A percentile compares a stretch with the other conserved stretches of the same genome.
Evolutionary conservation across 2,888 invertebrate species (phyloP).

Genomic region (Phengaris arion): DNA sequence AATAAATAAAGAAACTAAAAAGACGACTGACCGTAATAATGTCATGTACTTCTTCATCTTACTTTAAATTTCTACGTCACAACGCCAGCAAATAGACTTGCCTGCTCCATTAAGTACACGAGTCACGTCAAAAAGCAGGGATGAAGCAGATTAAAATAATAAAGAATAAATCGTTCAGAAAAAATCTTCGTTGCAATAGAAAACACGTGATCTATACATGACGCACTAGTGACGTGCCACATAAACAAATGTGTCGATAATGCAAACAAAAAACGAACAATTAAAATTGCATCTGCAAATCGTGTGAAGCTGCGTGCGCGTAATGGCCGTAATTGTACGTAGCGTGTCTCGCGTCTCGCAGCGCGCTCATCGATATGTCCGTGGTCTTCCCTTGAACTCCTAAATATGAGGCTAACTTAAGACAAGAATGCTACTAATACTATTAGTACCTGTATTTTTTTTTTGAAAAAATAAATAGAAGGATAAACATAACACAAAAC

Average conservation of each 20-base stretch:
- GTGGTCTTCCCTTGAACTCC: conserved; percentile 19
- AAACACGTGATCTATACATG: neutral
- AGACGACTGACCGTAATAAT: too few relatives aligned
- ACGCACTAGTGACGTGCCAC: neutral
- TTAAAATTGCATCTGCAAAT: conserved; percentile 21
- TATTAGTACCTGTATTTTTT: neutral
- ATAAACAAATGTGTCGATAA: conserved; percentile 18
- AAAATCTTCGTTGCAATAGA: neutral
- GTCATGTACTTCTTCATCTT: too few relatives aligned
- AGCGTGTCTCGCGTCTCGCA: conserved; percentile 9
- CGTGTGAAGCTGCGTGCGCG: conserved; percentile 25
- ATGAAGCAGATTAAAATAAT: neutral
- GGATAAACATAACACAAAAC: neutral
- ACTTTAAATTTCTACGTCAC: too few relatives aligned
- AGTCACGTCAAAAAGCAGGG: neutral
- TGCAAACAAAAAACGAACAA: conserved; percentile 14
- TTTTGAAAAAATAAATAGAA: neutral
- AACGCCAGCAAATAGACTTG: too few relatives aligned
- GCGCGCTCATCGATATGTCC: neutral
- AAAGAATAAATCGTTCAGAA: neutral
- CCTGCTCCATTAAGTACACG: neutral
- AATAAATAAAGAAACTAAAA: neutral
- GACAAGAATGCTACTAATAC: neutral
- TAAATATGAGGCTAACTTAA: conserved; percentile 12
- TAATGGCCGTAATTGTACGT: conserved; percentile 8